Evolutionary conservation across 1,140 invertebrate genomes (phyloP).

Genomic region (Spodoptera litura): DNA sequence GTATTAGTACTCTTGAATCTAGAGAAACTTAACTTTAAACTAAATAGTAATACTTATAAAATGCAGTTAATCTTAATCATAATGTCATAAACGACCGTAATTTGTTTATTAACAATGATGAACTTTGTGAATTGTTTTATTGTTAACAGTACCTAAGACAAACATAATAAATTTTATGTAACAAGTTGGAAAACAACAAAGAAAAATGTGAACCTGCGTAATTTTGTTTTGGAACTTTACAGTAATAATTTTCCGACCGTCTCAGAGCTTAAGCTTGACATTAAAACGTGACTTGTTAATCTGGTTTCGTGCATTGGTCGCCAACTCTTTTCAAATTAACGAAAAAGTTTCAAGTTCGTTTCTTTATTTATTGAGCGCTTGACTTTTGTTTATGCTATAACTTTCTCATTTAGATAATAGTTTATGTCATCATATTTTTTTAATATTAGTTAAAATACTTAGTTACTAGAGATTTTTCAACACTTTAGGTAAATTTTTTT

Average conservation of each 20-base stretch:
- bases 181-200: constrained; percentile 27
- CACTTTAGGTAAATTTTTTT: no score
- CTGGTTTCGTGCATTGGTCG: constrained; percentile 21
- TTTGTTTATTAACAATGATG: neutral
- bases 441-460: no score
- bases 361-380: neutral
- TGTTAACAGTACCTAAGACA: neutral
- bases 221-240: constrained; percentile 58
- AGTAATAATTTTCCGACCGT: constrained; percentile 42
- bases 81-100: neutral
- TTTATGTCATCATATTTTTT: no score
- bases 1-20: neutral
- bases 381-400: neutral
- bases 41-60: no score
- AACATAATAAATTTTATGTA: constrained; percentile 32
- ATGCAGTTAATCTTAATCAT: no score
- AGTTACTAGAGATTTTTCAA: no score
- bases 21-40: neutral
- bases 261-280: constrained; percentile 26
- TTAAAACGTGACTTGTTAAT: constrained; percentile 24
- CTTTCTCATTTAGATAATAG: neutral
- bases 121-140: neutral
- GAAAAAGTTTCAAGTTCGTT: neutral
- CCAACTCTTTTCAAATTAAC: constrained; percentile 29
- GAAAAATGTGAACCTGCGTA: constrained; percentile 58